These are phyloP conservation scores for Agonopterix heracliana DNA, from an alignment of 2,888 invertebrate species.

Conservation along the genomic window DNA sequence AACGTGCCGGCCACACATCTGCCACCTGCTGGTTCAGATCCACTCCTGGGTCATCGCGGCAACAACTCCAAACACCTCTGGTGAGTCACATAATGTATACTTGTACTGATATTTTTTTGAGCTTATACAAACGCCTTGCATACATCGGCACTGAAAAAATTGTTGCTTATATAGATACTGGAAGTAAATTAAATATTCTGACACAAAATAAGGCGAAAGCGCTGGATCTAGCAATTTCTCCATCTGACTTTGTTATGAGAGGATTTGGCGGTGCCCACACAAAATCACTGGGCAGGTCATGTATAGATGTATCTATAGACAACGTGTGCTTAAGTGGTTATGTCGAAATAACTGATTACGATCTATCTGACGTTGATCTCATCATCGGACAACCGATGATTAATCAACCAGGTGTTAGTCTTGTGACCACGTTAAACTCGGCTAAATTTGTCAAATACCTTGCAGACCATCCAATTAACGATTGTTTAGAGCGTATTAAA, in stretches of 20 bases:
- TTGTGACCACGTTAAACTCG: constrained; percentile 3
- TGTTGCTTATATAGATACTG: too few species aligned
- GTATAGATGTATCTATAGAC: not conserved
- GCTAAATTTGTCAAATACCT: not conserved
- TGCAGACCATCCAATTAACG: not conserved
- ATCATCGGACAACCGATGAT: constrained; percentile 7
- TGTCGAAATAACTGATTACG: not conserved
- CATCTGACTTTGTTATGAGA: constrained; percentile 6
- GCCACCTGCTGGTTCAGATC: constrained; percentile 15
- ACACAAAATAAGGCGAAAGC: too few species aligned
- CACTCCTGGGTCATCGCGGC: not conserved
- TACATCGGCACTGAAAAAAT: constrained; percentile 13
- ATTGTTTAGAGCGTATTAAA: not conserved
- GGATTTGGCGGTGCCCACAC: constrained; percentile 9
- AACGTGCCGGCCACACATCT: constrained; percentile 12
- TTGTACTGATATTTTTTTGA: not conserved
- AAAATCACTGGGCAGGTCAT: constrained; percentile 1
- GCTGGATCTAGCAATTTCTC: not conserved
- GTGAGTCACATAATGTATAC: not conserved
- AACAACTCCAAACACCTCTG: not conserved
- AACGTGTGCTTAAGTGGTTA: not conserved
- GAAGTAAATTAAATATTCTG: too few species aligned
- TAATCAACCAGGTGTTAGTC: not conserved
- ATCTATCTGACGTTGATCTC: not conserved
- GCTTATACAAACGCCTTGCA: constrained; percentile 2